Base-by-base conservation (phyloP, 2,888 invertebrate species). In the Agrotis ipsilon region DNA sequence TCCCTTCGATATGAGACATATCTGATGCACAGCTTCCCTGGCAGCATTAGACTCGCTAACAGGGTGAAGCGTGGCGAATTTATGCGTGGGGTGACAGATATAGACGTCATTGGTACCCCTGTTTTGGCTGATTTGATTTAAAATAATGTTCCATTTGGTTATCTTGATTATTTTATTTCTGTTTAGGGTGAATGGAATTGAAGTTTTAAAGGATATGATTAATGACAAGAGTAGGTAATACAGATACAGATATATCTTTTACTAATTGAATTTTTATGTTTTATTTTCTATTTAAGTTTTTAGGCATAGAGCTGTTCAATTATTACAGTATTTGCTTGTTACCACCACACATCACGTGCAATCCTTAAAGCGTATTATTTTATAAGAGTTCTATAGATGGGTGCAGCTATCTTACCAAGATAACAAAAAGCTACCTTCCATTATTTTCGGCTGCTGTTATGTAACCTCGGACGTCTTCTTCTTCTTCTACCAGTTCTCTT, bases 21-120 rank as follows among this genome's bases (percentile, higher is more conserved):
- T 81, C 83, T 74, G 80, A 84, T 88, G 87, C 71, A 87, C 85
- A 85, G 83, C 77, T 86, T 75, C 74, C 72, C 83, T 73, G 76
- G 82, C 76, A 79, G 64, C 77, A 83, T 79, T 86, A 75, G 81
- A 80, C 83, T 83, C 86, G 81, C 81, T 92, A 92, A 92, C 89
- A 78, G 87, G 83, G 85, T 91, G 84, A 88, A 82, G 89, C 90
- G 86, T 86, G 78, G 72, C 90, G 75, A 92, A 93, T 92, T 79
- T 75, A 79, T 73, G 83, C 80, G 81, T 76, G 71, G 92, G 92
- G 90, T 75, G 83, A 78, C 67, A 69, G 87, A 93, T 93, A 87
- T 87, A 93, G 92, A 80, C 88, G 86, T 93, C 90, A 89, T 78
- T 69, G 71, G 71, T 64, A 80, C 81, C 84, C 84, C 81, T 82